These are phyloP conservation scores for Chironomus striatipennis DNA, from an alignment of 1,140 invertebrate species.

Conservation along the genomic window DNA sequence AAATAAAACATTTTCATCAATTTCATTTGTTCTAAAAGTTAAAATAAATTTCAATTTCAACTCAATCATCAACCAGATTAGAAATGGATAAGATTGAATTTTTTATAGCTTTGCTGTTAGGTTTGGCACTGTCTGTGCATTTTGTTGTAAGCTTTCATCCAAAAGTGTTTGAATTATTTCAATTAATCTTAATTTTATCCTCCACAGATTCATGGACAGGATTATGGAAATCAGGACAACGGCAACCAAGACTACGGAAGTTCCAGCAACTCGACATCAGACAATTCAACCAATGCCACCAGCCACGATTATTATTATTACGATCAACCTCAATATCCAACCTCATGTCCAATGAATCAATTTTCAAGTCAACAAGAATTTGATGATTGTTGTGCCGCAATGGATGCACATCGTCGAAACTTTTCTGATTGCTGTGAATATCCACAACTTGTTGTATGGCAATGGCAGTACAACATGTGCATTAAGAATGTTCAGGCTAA, in stretches of 20 bases:
- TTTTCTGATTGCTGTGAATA: neutral
- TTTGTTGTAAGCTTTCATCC: too few species aligned
- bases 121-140: too few species aligned
- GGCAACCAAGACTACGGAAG: too few species aligned
- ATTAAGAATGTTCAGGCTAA: neutral
- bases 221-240: neutral
- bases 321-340: neutral
- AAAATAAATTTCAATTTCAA: too few species aligned
- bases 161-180: too few species aligned
- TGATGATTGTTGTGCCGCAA: neutral
- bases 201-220: neutral
- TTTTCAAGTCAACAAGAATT: neutral
- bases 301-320: neutral
- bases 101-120: too few species aligned
- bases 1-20: too few species aligned
- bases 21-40: too few species aligned
- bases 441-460: neutral
- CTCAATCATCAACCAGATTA: too few species aligned
- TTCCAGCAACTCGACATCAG: too few species aligned
- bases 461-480: neutral
- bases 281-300: neutral
- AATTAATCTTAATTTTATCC: too few species aligned
- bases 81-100: too few species aligned
- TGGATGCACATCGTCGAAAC: neutral
- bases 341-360: neutral